Base-by-base conservation (phyloP, 2,888 invertebrate genomes). In the Lamproptera curius region DNA sequence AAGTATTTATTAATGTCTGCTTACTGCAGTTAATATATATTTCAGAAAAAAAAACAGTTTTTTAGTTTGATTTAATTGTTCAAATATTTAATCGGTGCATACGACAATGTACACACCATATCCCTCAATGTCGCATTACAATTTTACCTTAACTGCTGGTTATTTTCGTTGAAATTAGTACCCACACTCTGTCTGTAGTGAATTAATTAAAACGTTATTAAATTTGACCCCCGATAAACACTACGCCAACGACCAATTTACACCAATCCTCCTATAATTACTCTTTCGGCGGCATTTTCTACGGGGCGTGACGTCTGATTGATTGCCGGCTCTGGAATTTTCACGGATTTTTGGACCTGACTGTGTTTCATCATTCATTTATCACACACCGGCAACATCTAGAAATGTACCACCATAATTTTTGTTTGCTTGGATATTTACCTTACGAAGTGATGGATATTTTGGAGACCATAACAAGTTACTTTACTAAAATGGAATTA, bases 221-320 rank as follows among this genome's bases (percentile, higher is more conserved):
- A 35, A 14, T 72, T 56, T 60, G 60, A 67, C 73, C 68, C 62
- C 68, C 58, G 57, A 52, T 51, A 55, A 54, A 51, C 63, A 63
- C 61, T 76, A 80, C 66, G 76, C 78, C 76, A 74, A 70, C 55
- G 33, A 48, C 46, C 58, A 65, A 66, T 73, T 70, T 66, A 65
- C 67, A 58, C 61, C 75, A 79, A 81, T 81, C 81, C 75, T 70
- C 72, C 75, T 77, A 80, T 67, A 84, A 85, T 85, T 84, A 84
- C 67, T 72, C 62, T 28, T 28, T 13, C 15, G 16, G 11, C 11
- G 41, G 13, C 58, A 28, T 10, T 28, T 20, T 6, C 28, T 10
- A 28, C 28, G 2, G 28, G 2, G 6, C 2, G 10, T 28, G 28
- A 10, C 10, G 9, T 28, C 5, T 28, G 28, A 28, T 28, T 77